These are phyloP conservation scores for Cyphomyrmex costatus DNA, from an alignment of 1,140 invertebrate species.

Conservation along the genomic window DNA sequence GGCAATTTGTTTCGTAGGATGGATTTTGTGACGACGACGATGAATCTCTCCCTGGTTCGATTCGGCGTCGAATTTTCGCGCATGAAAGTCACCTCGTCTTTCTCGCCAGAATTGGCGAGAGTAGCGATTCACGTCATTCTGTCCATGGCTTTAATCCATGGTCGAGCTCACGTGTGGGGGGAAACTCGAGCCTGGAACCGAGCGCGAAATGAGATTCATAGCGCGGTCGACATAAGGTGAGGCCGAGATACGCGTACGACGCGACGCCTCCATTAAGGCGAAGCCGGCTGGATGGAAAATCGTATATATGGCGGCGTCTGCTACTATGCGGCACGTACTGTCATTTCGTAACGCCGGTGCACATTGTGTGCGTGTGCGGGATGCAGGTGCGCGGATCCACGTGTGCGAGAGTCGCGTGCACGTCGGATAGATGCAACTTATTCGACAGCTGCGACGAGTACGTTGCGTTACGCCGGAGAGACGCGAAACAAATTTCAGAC, in stretches of 20 bases:
- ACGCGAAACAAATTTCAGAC: constrained; percentile 46
- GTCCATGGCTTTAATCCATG: constrained; percentile 3
- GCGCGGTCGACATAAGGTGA: constrained; percentile 39
- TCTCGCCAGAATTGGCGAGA: neutral
- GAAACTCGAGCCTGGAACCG: neutral
- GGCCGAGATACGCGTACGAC: constrained; percentile 17
- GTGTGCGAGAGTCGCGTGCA: constrained; percentile 14
- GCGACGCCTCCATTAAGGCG: constrained; percentile 49
- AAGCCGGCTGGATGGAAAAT: constrained; percentile 51
- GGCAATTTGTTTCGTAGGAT: constrained; percentile 34
- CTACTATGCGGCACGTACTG: constrained; percentile 21
- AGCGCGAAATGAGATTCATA: constrained; percentile 51
- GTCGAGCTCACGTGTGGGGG: neutral
- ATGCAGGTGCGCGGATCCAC: constrained; percentile 23
- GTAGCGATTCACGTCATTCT: neutral
- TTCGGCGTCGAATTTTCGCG: constrained; percentile 16
- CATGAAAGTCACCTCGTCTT: constrained; percentile 2
- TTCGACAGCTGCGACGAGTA: constrained; percentile 56
- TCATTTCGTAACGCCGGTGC: constrained; percentile 33
- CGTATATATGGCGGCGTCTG: constrained; percentile 11
- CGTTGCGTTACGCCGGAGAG: constrained; percentile 29
- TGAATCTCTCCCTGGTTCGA: neutral
- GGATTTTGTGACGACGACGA: neutral
- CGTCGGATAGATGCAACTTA: constrained; percentile 49
- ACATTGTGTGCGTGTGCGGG: neutral